Evolutionary conservation across 2,113 vertebrate genomes (phyloP).

Genomic region (Nasalis larvatus): DNA sequence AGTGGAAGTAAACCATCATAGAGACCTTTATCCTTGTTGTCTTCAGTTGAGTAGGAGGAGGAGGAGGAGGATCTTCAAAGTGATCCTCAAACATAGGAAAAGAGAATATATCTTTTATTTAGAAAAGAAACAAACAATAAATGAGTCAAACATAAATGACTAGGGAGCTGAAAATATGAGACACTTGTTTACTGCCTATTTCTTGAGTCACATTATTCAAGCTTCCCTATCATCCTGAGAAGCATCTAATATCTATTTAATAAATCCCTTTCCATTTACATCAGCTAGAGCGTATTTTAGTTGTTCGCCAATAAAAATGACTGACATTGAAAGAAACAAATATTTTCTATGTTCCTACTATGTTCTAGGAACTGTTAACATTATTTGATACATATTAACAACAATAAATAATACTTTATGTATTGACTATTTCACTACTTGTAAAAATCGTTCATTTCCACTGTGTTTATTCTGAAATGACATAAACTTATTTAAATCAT

Average conservation of each 20-base stretch:
- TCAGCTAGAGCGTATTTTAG: not conserved
- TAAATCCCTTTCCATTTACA: not conserved
- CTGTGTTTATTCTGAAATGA: not conserved
- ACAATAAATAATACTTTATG: not conserved
- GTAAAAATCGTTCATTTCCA: not conserved
- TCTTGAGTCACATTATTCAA: not conserved
- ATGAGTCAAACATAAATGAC: not conserved
- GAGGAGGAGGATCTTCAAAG: not conserved
- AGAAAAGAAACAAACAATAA: not conserved
- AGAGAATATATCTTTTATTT: not conserved
- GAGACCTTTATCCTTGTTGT: too few relatives aligned
- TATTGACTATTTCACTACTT: not conserved
- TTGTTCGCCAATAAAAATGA: not conserved
- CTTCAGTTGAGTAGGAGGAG: too few relatives aligned
- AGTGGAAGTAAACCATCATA: too few relatives aligned
- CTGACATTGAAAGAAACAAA: not conserved
- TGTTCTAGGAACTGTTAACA: not conserved
- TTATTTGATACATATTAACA: not conserved
- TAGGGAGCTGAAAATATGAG: not conserved
- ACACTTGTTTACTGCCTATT: not conserved
- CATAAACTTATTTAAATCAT: not conserved
- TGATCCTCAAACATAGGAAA: not conserved
- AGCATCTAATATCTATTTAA: not conserved
- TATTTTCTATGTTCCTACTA: not conserved
- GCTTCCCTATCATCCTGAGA: not conserved